These are phyloP conservation scores for Dynastes tityus DNA, from an alignment of 2,888 invertebrate species.

Conservation along the genomic window DNA sequence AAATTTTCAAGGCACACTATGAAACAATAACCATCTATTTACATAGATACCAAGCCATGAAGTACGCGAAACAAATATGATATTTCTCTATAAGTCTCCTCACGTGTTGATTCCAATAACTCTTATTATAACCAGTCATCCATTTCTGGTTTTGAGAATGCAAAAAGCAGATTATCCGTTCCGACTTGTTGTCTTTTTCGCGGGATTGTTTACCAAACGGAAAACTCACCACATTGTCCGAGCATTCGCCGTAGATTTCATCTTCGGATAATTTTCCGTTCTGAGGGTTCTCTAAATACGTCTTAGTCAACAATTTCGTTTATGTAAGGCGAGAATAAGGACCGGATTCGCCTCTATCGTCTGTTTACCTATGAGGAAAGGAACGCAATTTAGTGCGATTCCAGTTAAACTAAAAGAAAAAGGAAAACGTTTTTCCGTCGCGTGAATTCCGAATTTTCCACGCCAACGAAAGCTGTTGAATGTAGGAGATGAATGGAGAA, in stretches of 20 bases:
- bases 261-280: conserved; percentile 11
- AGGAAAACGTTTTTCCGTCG: no score
- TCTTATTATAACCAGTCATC: no score
- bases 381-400: no score
- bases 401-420: no score
- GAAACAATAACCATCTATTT: no score
- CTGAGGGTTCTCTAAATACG: background rate
- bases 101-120: background rate
- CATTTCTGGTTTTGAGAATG: no score
- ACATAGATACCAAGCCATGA: no score
- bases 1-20: no score
- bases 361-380: background rate
- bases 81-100: background rate
- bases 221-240: background rate
- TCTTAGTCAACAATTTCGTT: conserved; percentile 21
- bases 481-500: no score
- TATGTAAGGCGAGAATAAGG: background rate
- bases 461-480: no score
- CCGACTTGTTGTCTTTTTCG: background rate
- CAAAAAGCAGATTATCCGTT: background rate
- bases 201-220: background rate
- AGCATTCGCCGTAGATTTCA: background rate
- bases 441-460: no score
- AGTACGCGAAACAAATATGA: no score
- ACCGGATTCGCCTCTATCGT: background rate